A percentile compares a stretch with the other conserved stretches of the same genome.
Evolutionary conservation across 2,888 invertebrate genomes (phyloP).

Genomic region (Sacculina carcini): DNA sequence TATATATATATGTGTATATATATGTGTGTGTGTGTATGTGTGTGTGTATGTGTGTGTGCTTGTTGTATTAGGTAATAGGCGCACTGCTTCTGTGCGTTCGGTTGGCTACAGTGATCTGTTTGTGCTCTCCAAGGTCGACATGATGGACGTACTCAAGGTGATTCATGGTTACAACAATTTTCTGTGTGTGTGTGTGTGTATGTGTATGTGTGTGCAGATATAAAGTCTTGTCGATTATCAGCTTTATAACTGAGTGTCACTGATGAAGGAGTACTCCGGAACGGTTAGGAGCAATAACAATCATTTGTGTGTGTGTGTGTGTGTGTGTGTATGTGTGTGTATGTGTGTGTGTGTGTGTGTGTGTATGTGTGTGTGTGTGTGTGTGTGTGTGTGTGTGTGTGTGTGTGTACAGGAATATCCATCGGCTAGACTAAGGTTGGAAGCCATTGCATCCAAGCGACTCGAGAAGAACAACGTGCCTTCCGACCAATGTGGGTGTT

Average conservation of each 20-base stretch:
- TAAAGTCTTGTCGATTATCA: too few relatives aligned
- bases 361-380: too few relatives aligned
- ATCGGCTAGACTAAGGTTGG: conserved; percentile 71
- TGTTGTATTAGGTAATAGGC: conserved; percentile 57
- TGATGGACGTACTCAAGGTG: conserved; percentile 86
- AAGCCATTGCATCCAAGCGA: conserved; percentile 89
- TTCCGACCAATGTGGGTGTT: conserved; percentile 51
- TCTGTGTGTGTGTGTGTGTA: too few relatives aligned
- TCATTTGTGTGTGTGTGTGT: too few relatives aligned
- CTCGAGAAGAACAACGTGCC: conserved; percentile 89
- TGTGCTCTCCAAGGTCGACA: conserved; percentile 93
- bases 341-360: too few relatives aligned
- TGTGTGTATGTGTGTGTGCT: conserved; percentile 2
- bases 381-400: too few relatives aligned
- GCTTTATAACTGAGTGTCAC: too few relatives aligned
- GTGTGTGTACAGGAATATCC: conserved; percentile 38
- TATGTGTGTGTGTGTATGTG: not conserved
- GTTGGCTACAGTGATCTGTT: conserved; percentile 97
- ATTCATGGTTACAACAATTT: too few relatives aligned
- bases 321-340: too few relatives aligned
- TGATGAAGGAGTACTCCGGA: too few relatives aligned
- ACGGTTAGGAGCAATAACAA: too few relatives aligned
- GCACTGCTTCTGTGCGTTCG: conserved; percentile 90
- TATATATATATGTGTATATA: conserved; percentile 3
- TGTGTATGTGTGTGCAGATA: too few relatives aligned